phyloP scores from a whole-genome alignment of 2,888 invertebrate species.

The Lasioglossum villosulum region DNA sequence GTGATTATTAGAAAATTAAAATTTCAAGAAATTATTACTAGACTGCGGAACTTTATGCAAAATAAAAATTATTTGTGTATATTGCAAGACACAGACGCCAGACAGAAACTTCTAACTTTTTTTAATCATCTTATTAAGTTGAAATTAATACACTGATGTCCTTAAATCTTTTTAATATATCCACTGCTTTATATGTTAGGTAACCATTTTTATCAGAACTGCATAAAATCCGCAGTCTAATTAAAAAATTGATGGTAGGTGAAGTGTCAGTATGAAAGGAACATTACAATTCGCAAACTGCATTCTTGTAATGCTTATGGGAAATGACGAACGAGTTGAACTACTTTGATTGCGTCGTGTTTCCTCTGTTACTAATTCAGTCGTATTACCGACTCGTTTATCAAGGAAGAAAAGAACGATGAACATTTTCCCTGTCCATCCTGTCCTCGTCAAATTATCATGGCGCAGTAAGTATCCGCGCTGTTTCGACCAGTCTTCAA shows the following conservation, averaged over 20 bases:
- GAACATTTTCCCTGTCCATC: not conserved
- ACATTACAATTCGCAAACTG: not conserved
- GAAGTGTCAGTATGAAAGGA: not conserved
- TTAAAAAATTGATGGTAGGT: not conserved
- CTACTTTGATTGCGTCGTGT: not conserved
- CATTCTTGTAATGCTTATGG: not conserved
- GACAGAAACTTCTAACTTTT: too few relatives aligned
- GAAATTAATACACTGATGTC: too few relatives aligned
- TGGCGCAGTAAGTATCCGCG: conserved; percentile 50
- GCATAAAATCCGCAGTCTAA: too few relatives aligned
- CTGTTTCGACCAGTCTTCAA: conserved; percentile 65
- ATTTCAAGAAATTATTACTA: not conserved
- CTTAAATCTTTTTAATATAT: too few relatives aligned
- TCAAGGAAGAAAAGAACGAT: conserved; percentile 1
- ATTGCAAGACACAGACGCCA: too few relatives aligned
- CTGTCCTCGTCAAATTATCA: conserved; percentile 58
- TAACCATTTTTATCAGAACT: too few relatives aligned
- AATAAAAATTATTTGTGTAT: too few relatives aligned
- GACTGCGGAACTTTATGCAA: too few relatives aligned
- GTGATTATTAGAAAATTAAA: not conserved
- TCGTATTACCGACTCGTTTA: not conserved
- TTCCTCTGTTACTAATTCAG: not conserved
- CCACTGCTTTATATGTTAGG: too few relatives aligned
- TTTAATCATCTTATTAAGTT: too few relatives aligned
- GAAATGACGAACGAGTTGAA: not conserved